Evolutionary conservation across 30 jellyfish, hydroid and myxozoan species (phyloP), one percentile per base, ranked within the genome.

Genomic region (Hydractinia echinata): DNA sequence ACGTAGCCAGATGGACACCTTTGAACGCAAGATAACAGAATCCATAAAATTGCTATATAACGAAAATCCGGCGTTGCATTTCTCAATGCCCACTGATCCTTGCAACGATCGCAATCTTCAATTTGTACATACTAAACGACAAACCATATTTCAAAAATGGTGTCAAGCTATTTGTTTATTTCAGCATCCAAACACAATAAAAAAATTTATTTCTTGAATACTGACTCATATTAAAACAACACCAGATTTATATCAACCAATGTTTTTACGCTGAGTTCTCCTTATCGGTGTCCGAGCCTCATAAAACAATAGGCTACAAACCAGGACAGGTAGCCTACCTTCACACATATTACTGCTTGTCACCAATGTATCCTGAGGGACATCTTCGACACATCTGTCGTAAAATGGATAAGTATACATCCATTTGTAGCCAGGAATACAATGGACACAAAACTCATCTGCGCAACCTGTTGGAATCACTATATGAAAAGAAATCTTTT

Each of bases 401-500:
- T 81, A 16, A 48, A 15, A 58, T 7, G 61, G 82, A 20, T 19
- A n/a, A 8, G 81, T 60, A 71, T 71, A 71, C 61, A 71, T n/a
- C 44, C 53, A 71, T 20, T 71, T 71, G 60, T 54, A 78, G 54
- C 81, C 81, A 6, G 80, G 56, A 13, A 6, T 78, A 20, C 86
- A 78, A 11, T 55, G 39, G 66, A 20, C 16, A 51, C 86, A 78
- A 52, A 55, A 78, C 5, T 61, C 81, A 78, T 78, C 86, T 0
- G 86, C 81, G 6, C 86, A 78, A n/a, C 86, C 86, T 10, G 53
- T 58, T 20, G 81, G 81, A 20, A n/a, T n/a, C 0, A n/a, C 81
- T 71, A 60, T 8, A 71, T 19, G 44, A 50, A 71, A 71, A 71
- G 61, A 9, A 20, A 7, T 7, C 44, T 30, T 30, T 30, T 30